Percentiles rank a stretch among this genome's conserved stretches.
phyloP scores from a whole-genome alignment of 2,797 vertebrate genomes.

The Eremophila alpestris region DNA sequence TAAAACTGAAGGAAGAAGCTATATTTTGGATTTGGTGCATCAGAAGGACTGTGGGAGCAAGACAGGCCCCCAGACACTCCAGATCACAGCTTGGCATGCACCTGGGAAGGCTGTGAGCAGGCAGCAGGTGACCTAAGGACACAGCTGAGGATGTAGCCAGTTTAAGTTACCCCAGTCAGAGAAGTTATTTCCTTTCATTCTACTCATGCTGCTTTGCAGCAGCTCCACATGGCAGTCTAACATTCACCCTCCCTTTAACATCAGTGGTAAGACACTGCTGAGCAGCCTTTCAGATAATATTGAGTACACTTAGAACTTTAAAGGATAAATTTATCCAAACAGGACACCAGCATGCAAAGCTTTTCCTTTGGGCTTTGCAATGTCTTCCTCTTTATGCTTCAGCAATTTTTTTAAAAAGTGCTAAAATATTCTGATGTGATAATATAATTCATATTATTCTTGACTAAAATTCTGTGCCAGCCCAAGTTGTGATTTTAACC shows the following conservation, averaged over 20 bases:
- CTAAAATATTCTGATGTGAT: background rate
- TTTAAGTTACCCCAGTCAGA: background rate
- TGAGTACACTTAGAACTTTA: background rate
- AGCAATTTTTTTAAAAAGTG: background rate
- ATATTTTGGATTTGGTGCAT: background rate
- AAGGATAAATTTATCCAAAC: background rate
- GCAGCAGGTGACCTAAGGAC: background rate
- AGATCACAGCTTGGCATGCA: background rate
- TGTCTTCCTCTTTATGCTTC: background rate
- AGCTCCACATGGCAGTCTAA: background rate
- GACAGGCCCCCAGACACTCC: background rate
- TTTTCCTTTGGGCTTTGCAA: background rate
- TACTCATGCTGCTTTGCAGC: background rate
- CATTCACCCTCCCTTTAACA: background rate
- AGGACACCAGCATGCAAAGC: background rate
- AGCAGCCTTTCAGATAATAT: background rate
- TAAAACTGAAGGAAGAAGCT: background rate
- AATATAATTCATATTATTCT: background rate
- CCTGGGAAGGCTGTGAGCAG: background rate
- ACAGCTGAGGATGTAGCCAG: background rate
- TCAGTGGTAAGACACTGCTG: background rate
- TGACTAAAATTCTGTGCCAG: background rate
- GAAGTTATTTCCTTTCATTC: background rate
- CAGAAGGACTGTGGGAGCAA: background rate
- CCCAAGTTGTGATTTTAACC: background rate